A percentile compares a stretch with the other conserved stretches of the same genome.
phyloP scores from a whole-genome alignment of 2,888 invertebrate genomes.

The Neuroscelio doddi region DNA sequence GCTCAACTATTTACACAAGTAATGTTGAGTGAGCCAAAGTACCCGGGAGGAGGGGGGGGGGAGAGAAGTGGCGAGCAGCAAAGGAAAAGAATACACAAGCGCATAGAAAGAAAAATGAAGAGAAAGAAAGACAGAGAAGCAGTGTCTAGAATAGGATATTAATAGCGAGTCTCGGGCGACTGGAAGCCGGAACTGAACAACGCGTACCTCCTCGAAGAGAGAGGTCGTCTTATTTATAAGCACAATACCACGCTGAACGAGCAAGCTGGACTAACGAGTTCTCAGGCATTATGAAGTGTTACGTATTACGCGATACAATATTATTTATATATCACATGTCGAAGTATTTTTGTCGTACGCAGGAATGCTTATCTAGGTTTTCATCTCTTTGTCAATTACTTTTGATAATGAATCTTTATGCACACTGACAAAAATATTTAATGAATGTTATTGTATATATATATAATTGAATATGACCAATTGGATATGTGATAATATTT shows the following conservation, averaged over 20 bases:
- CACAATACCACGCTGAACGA: constrained; percentile 49
- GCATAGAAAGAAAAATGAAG: constrained; percentile 48
- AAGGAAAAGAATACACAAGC: constrained; percentile 43
- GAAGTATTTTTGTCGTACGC: too few relatives aligned
- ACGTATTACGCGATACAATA: constrained; percentile 26
- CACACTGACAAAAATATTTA: too few relatives aligned
- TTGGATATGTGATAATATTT: too few relatives aligned
- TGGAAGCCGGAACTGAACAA: constrained; percentile 68
- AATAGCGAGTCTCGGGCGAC: constrained; percentile 63
- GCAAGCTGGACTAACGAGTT: constrained; percentile 40
- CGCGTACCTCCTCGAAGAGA: constrained; percentile 55
- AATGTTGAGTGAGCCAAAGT: constrained; percentile 48
- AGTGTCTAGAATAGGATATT: constrained; percentile 60
- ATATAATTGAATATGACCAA: too few relatives aligned
- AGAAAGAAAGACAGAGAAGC: constrained; percentile 34
- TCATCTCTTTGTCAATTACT: too few relatives aligned
- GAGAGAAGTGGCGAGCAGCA: constrained; percentile 14
- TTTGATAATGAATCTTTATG: too few relatives aligned
- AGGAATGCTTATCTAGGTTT: too few relatives aligned
- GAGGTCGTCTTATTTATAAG: constrained; percentile 53
- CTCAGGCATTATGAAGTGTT: constrained; percentile 44
- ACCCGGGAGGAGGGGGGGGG: constrained; percentile 2
- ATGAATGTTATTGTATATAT: too few relatives aligned
- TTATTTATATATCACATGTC: constrained; percentile 10
- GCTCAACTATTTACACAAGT: constrained; percentile 45